Evolutionary conservation across 2,888 invertebrate species (phyloP).

Genomic region (Sphaerophoria taeniata): DNA sequence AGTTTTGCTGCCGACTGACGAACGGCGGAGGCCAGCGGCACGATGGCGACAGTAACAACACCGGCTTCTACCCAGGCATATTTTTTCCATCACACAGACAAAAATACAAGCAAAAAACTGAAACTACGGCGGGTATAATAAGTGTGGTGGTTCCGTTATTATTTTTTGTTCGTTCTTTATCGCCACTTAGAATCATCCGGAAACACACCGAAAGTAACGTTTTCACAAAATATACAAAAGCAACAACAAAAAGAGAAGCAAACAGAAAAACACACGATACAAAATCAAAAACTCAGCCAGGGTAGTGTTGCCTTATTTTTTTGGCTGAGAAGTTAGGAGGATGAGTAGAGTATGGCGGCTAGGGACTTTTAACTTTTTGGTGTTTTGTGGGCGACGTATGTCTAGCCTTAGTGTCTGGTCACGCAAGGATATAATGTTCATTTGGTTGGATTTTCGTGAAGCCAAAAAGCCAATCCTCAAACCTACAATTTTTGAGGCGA

Average conservation of each 20-base stretch:
- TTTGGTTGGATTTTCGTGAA: not conserved
- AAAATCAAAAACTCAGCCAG: conserved; percentile 14
- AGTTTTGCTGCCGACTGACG: no score
- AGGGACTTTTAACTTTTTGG: conserved; percentile 9
- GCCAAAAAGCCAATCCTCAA: conserved; percentile 16
- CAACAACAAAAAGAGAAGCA: not conserved
- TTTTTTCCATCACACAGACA: conserved; percentile 1
- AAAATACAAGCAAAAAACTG: not conserved
- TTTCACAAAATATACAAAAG: not conserved
- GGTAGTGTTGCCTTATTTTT: conserved; percentile 16
- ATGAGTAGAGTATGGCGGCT: no score
- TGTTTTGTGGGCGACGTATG: conserved; percentile 53
- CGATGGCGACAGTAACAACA: not conserved
- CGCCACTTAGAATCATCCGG: conserved; percentile 56
- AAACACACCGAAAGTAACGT: conserved; percentile 33
- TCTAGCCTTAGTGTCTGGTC: conserved; percentile 72
- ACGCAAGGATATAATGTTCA: conserved; percentile 59
- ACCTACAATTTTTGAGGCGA: conserved; percentile 1
- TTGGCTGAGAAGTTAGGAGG: no score
- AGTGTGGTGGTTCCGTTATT: conserved; percentile 39
- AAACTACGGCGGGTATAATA: conserved; percentile 32
- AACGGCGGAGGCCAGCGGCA: no score
- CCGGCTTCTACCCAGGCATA: conserved; percentile 30
- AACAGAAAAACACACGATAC: not conserved
- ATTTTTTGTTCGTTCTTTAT: conserved; percentile 52